phyloP scores from a whole-genome alignment of 2,888 invertebrate genomes.

The Tanypteryx hageni region DNA sequence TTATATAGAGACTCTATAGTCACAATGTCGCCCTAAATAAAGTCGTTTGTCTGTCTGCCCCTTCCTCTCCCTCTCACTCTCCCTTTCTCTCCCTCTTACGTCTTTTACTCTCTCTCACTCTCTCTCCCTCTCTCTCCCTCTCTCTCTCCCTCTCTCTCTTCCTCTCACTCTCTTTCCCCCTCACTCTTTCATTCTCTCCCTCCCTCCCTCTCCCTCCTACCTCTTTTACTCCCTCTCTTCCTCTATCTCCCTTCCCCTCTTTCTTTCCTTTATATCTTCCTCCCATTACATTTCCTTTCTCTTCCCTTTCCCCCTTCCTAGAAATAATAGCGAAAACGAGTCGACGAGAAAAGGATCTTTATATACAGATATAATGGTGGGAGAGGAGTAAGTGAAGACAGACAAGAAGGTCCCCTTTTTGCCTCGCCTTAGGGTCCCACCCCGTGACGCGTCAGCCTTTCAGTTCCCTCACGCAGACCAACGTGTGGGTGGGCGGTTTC shows the following conservation, averaged over 20 bases:
- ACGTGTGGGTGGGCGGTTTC: background rate
- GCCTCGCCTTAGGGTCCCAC: background rate
- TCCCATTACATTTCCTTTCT: background rate
- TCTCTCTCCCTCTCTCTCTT: background rate
- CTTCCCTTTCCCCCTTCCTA: background rate
- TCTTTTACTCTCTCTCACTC: background rate
- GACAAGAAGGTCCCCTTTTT: background rate
- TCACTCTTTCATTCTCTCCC: background rate
- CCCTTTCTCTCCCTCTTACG: background rate
- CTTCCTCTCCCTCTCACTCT: background rate
- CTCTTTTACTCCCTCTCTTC: background rate
- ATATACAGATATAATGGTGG: too few relatives aligned
- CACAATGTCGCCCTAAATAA: background rate
- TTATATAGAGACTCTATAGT: too few relatives aligned
- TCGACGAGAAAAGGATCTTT: too few relatives aligned
- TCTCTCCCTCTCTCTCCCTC: background rate
- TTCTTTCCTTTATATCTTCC: background rate
- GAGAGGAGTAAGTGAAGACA: too few relatives aligned
- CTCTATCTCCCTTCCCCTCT: background rate
- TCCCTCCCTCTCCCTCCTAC: background rate
- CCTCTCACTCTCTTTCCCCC: background rate
- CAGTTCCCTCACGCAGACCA: background rate
- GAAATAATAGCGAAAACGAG: too few relatives aligned
- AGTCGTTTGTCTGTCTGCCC: conserved; percentile 8
- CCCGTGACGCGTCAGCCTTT: background rate